A percentile compares a stretch with the other conserved stretches of the same genome.
phyloP scores from a whole-genome alignment of 1,140 invertebrate species.

The Elysia chlorotica region DNA sequence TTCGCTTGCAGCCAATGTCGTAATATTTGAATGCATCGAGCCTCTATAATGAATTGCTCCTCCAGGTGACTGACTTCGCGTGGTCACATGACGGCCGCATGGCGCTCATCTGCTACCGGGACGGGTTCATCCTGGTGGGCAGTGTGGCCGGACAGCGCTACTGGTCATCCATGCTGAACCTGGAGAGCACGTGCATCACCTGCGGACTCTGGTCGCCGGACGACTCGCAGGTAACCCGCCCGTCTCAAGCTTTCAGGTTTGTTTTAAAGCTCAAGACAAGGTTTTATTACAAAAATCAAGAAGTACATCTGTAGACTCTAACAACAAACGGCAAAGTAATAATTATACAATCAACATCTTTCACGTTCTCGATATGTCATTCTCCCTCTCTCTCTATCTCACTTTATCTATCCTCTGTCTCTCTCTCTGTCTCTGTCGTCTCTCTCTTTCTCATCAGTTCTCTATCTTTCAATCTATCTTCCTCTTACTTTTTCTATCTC shows the following conservation, averaged over 20 bases:
- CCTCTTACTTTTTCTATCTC: too few relatives aligned
- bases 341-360: too few relatives aligned
- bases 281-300: too few relatives aligned
- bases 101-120: constrained; percentile 97
- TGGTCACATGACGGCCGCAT: constrained; percentile 99
- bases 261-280: too few relatives aligned
- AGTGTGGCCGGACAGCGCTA: constrained; percentile 96
- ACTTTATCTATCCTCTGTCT: background rate
- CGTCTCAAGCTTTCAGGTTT: too few relatives aligned
- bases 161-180: constrained; percentile 96
- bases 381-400: background rate
- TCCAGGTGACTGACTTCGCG: constrained; percentile 79
- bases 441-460: background rate
- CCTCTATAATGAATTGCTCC: too few relatives aligned
- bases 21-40: too few relatives aligned
- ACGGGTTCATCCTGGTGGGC: constrained; percentile 94
- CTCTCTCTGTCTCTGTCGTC: background rate
- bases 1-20: too few relatives aligned
- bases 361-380: background rate
- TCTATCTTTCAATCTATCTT: background rate
- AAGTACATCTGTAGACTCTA: too few relatives aligned
- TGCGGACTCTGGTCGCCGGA: constrained; percentile 98
- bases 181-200: constrained; percentile 85
- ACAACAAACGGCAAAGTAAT: too few relatives aligned
- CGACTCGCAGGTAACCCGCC: constrained; percentile 93